Percentiles rank a stretch among this genome's conserved stretches.
Conservation (phyloP, 2,113 vertebrate genomes). For the Pleuronectes platessa region DNA sequence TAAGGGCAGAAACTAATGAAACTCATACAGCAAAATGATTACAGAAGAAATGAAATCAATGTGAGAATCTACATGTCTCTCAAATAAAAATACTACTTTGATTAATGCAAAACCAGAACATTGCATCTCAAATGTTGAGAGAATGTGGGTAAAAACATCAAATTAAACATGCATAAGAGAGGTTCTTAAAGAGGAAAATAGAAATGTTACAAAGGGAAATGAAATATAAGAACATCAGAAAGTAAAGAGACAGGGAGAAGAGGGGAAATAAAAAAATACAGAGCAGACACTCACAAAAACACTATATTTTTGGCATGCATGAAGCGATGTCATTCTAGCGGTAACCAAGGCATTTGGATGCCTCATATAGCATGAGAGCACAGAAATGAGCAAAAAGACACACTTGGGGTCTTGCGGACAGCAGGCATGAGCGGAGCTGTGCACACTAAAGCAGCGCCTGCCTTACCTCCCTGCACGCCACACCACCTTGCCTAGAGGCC, state of each 20-base stretch:
- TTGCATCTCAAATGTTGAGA: constrained; percentile 77
- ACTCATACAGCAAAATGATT: constrained; percentile 81
- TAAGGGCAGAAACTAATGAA: constrained; percentile 76
- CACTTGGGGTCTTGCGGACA: constrained; percentile 80
- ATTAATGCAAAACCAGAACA: constrained; percentile 81
- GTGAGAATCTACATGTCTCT: constrained; percentile 79
- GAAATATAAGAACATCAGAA: constrained; percentile 34
- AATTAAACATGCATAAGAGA: constrained; percentile 72
- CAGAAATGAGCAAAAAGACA: constrained; percentile 81
- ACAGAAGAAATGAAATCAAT: constrained; percentile 81
- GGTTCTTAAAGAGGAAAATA: constrained; percentile 52
- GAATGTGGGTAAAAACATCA: constrained; percentile 73
- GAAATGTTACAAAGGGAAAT: constrained; percentile 63
- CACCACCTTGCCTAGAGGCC: constrained; percentile 76
- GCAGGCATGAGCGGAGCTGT: constrained; percentile 80
- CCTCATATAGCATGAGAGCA: constrained; percentile 78
- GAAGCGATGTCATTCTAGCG: constrained; percentile 78
- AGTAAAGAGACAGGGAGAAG: constrained; percentile 61
- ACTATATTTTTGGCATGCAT: constrained; percentile 81
- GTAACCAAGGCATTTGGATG: constrained; percentile 75
- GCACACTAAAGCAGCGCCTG: constrained; percentile 82
- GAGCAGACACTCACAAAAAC: constrained; percentile 75
- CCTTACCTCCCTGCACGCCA: constrained; percentile 79
- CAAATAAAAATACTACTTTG: constrained; percentile 83
- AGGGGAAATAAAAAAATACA: constrained; percentile 56